Evolutionary conservation across 1,140 invertebrate species (phyloP), one percentile per base, ranked within the genome.

Genomic region (Brachionus sp.): DNA sequence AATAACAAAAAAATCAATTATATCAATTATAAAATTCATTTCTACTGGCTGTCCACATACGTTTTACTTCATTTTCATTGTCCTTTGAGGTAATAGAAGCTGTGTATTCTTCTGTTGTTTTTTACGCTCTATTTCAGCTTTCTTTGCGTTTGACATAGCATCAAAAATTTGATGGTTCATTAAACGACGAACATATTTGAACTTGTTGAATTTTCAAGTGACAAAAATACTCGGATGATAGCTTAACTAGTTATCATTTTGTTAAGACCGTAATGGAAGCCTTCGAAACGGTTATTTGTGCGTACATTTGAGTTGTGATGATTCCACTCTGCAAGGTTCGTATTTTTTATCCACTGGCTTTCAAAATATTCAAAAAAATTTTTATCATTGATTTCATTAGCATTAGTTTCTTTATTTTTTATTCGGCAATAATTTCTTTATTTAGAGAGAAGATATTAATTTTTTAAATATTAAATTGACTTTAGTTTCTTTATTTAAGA

Each of bases 201-300:
- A 62, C 33, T 19, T 70, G 66, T 70, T 70, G 66, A 4, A 70
- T n/a, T 19, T 70, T 70, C 37, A 70, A 39, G 23, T 70, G 66
- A 13, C 10, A 39, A 70, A 70, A 70, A 70, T 39, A 19, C 37
- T 70, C 13, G 66, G 35, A 16, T 70, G 66, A 37, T n/a, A n/a
- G n/a, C n/a, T n/a, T 70, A 13, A 16, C 35, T 70, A 9, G n/a
- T 39, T n/a, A 70, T n/a, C 35, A 39, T 70, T 25, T 70, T 70
- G 35, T 70, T 70, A 9, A 70, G 16, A 25, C 37, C 37, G 4
- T 29, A 70, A 39, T 70, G 66, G 37, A 70, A 70, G n/a, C 66
- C 37, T 39, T 70, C 66, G 23, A 70, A 37, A n/a, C 66, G 66
- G n/a, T 42, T 70, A 39, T 70, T 70, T 13, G 66, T 70, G 9